A percentile compares a stretch with the other conserved stretches of the same genome.
phyloP scores from a whole-genome alignment of 2,797 vertebrate species.

The Rhincodon typus region DNA sequence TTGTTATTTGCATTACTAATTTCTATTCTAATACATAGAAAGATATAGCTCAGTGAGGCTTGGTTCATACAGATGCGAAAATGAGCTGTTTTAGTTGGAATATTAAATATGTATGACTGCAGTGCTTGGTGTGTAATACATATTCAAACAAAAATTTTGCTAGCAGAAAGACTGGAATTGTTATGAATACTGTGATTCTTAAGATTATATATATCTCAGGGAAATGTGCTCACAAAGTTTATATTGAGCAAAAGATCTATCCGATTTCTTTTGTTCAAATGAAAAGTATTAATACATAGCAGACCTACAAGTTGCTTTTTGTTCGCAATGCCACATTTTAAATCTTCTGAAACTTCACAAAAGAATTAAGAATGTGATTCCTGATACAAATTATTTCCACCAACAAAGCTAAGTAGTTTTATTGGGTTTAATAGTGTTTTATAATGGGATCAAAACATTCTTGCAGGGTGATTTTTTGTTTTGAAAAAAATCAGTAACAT shows the following conservation, averaged over 20 bases:
- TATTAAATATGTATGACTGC: neutral
- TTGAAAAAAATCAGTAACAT: neutral
- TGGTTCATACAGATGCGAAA: neutral
- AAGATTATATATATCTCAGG: neutral
- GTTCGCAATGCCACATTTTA: neutral
- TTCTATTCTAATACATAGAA: constrained; percentile 28
- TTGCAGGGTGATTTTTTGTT: too few relatives aligned
- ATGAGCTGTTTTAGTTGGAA: constrained; percentile 3
- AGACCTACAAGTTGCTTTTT: neutral
- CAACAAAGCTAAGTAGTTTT: too few relatives aligned
- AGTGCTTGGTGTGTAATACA: neutral
- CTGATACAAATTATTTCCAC: neutral
- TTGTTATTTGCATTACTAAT: constrained; percentile 18
- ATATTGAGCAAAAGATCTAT: neutral
- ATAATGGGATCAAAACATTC: neutral
- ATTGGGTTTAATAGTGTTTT: neutral
- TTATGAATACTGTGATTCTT: neutral
- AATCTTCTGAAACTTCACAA: neutral
- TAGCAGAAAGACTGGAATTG: neutral
- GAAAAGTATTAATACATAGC: neutral
- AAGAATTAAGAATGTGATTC: neutral
- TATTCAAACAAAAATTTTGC: neutral
- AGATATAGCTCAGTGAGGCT: neutral
- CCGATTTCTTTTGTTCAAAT: neutral
- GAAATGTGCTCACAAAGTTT: neutral